Evolutionary conservation across 1,140 invertebrate genomes (phyloP), one percentile per base, ranked within the genome.

Genomic region (Drosophila equinoxialis): DNA sequence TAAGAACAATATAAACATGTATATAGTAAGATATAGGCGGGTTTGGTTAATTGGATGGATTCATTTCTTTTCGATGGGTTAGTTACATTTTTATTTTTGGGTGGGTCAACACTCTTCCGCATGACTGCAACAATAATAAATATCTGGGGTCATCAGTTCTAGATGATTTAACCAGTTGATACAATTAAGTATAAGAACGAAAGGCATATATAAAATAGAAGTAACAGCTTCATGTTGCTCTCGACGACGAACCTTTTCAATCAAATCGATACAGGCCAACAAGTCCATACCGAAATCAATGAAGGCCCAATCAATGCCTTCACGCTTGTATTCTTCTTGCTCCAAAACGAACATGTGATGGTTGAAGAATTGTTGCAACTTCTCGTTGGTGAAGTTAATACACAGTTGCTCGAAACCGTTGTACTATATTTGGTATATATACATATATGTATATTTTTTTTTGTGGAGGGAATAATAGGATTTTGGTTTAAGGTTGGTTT

Each of bases 371-470:
- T 98, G 98, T 94, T 98, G 98, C 83, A 99, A 95, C 93, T 98
- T 97, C 94, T 98, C 98, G 93, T 98, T 98, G 93, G 97, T 98
- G 94, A 98, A 98, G 95, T 99, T 98, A 95, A 99, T 99, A 94
- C 98, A 97, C 93, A 99, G 94, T 95, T 99, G 98, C 95, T 99
- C 98, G 94, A 99, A 99, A 93, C 97, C 97, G 95, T 99, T 99
- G 95, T 94, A 97, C 96, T 97, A 94, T 23, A 71, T 71, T 70
- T 39, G 45, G 23, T n/a, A 62, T 30, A 30, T 30, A 30, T 5
- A 30, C 26, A 30, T 6, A 5, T 30, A 30, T 5, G 4, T 30
- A 30, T 30, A 30, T 68, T 11, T 14, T 35, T 35, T 66, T 1
- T 26, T 59, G 37, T 54, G 42, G 68, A 59, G 55, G 35, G 65